phyloP scores from a whole-genome alignment of 2,888 invertebrate genomes.

The Calameuta filiformis region DNA sequence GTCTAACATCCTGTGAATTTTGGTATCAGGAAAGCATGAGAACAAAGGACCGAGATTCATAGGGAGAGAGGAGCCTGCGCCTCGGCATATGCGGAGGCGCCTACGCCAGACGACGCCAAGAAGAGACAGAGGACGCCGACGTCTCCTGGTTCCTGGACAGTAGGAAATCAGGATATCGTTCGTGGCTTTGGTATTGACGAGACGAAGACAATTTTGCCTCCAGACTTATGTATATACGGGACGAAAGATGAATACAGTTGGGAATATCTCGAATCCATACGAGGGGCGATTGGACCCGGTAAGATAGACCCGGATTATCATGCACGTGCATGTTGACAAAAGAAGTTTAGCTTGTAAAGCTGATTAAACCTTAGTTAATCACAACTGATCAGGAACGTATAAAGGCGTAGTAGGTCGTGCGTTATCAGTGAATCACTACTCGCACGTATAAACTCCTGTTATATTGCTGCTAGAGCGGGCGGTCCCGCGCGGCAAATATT shows the following conservation, averaged over 20 bases:
- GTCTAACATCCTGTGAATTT: conserved; percentile 55
- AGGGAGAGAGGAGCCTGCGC: conserved; percentile 1
- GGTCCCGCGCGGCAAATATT: conserved; percentile 59
- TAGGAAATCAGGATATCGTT: conserved; percentile 21
- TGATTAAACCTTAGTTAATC: conserved; percentile 65
- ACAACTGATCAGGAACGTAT: conserved; percentile 55
- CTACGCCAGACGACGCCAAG: background rate
- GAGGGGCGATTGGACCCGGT: conserved; percentile 22
- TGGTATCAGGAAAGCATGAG: conserved; percentile 42
- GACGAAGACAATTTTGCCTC: background rate
- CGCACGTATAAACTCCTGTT: conserved; percentile 38
- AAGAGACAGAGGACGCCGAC: background rate
- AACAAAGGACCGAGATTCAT: background rate
- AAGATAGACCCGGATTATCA: conserved; percentile 62
- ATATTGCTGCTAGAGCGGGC: conserved; percentile 48
- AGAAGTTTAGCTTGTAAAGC: conserved; percentile 65
- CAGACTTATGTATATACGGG: conserved; percentile 12
- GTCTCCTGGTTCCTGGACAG: conserved; percentile 1
- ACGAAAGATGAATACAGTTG: conserved; percentile 22
- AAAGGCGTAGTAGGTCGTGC: conserved; percentile 19
- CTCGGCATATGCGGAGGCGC: background rate
- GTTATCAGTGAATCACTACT: background rate
- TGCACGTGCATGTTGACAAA: conserved; percentile 63
- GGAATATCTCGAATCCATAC: conserved; percentile 11
- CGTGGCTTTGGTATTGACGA: conserved; percentile 6